phyloP scores from a whole-genome alignment of 2,113 vertebrate species.

The Isichthys henryi region DNA sequence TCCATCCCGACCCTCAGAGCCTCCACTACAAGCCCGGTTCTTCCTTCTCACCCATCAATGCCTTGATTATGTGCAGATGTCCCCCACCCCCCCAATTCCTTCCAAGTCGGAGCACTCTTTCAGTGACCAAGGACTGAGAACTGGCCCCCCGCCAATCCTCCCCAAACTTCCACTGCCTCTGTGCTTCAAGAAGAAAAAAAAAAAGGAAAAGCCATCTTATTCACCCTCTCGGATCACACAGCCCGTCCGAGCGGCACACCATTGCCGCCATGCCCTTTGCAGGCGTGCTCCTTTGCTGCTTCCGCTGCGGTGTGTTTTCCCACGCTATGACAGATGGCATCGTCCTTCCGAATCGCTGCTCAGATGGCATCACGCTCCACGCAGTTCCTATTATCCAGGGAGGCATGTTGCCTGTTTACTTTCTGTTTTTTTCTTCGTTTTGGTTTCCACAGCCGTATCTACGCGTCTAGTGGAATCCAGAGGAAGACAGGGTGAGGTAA shows the following conservation, averaged over 20 bases:
- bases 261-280: background rate
- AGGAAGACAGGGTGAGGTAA: background rate
- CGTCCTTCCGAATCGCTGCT: background rate
- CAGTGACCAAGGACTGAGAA: slow-evolving; percentile 48
- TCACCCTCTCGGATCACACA: background rate
- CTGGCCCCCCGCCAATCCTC: slow-evolving; percentile 36
- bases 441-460: background rate
- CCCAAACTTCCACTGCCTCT: slow-evolving; percentile 24
- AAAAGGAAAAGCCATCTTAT: background rate
- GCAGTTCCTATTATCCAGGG: background rate
- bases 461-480: background rate
- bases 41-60: slow-evolving; percentile 53
- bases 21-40: slow-evolving; percentile 34
- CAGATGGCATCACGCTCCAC: background rate
- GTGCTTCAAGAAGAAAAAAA: background rate
- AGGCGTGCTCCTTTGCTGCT: background rate
- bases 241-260: background rate
- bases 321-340: background rate
- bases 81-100: slow-evolving; percentile 49
- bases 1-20: background rate
- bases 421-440: background rate
- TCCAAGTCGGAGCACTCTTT: slow-evolving; percentile 42
- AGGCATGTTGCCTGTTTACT: background rate
- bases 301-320: background rate
- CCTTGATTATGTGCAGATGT: slow-evolving; percentile 61